Conservation (phyloP, 2,113 vertebrate species). For the Sylvietta virens region DNA sequence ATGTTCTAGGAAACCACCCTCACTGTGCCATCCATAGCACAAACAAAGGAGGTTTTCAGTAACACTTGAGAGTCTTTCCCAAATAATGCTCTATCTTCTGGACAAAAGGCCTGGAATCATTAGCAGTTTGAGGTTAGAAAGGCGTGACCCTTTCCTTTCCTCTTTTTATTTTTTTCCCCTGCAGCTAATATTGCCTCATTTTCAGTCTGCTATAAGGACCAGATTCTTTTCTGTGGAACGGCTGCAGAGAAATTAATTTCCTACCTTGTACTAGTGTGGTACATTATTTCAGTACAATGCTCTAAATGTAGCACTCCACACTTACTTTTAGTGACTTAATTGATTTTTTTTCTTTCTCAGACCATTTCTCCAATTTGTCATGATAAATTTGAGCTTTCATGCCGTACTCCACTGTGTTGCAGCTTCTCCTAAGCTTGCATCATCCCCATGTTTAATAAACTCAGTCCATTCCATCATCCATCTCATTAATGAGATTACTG, state of each 20-base stretch:
- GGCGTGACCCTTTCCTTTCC: not conserved
- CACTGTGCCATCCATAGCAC: not conserved
- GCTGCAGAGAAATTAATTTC: conserved; percentile 1
- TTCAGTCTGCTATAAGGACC: not conserved
- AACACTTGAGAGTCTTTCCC: not conserved
- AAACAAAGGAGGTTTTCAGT: not conserved
- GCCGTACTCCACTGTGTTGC: not conserved
- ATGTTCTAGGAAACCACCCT: not conserved
- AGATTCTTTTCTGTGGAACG: not conserved
- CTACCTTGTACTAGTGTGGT: not conserved
- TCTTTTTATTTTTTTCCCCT: not conserved
- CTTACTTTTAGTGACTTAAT: not conserved
- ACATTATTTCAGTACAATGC: conserved; percentile 5
- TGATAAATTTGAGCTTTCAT: conserved; percentile 23
- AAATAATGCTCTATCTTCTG: not conserved
- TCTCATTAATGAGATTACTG: conserved; percentile 13
- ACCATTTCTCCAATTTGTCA: conserved; percentile 19
- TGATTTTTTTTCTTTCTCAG: not conserved
- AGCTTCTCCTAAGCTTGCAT: not conserved
- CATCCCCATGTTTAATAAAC: conserved; percentile 10
- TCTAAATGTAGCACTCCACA: not conserved
- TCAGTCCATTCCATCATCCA: conserved; percentile 3
- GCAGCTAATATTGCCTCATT: not conserved
- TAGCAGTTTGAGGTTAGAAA: not conserved
- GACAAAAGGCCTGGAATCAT: not conserved